Evolutionary conservation across 2,888 invertebrate species (phyloP).

Genomic region (Lordiphosa fenestrarum): DNA sequence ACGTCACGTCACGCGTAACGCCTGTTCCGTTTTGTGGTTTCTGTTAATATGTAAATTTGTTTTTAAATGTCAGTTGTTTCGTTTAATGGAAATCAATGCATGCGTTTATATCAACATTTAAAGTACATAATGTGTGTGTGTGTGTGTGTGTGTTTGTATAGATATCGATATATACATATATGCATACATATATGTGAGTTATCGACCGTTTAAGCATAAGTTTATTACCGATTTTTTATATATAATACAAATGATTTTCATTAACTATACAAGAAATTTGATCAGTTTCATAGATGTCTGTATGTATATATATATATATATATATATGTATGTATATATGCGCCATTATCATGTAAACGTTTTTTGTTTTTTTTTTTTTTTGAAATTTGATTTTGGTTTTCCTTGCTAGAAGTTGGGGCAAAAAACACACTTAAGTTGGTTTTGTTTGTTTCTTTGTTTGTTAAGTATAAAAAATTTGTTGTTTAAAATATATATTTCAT

Average conservation of each 20-base stretch:
- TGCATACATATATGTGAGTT: slow-evolving; percentile 39
- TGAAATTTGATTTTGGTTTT: slow-evolving; percentile 46
- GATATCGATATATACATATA: slow-evolving; percentile 25
- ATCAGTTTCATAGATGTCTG: slow-evolving; percentile 44
- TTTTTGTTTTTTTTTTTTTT: slow-evolving; percentile 30
- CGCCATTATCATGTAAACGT: slow-evolving; percentile 39
- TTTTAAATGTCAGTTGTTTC: too few species aligned
- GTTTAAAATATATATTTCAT: slow-evolving; percentile 52
- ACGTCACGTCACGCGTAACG: slow-evolving; percentile 33
- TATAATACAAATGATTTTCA: slow-evolving; percentile 68
- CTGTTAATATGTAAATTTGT: slow-evolving; percentile 39
- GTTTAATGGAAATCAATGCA: slow-evolving; percentile 42
- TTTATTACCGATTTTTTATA: slow-evolving; percentile 47
- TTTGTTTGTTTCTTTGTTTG: slow-evolving; percentile 48
- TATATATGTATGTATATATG: slow-evolving; percentile 14
- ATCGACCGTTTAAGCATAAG: slow-evolving; percentile 10
- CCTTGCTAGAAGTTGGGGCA: slow-evolving; percentile 50
- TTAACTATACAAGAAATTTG: slow-evolving; percentile 70
- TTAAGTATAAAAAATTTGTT: slow-evolving; percentile 69
- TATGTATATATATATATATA: slow-evolving; percentile 9
- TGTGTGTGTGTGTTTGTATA: slow-evolving; percentile 2
- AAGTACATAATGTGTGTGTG: slow-evolving; percentile 47
- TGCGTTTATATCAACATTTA: slow-evolving; percentile 63
- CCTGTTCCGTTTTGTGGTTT: slow-evolving; percentile 10
- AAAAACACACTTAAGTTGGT: slow-evolving; percentile 48